These are phyloP conservation scores for Helicoverpa armigera DNA, from an alignment of 1,140 invertebrate species.

Conservation along the genomic window DNA sequence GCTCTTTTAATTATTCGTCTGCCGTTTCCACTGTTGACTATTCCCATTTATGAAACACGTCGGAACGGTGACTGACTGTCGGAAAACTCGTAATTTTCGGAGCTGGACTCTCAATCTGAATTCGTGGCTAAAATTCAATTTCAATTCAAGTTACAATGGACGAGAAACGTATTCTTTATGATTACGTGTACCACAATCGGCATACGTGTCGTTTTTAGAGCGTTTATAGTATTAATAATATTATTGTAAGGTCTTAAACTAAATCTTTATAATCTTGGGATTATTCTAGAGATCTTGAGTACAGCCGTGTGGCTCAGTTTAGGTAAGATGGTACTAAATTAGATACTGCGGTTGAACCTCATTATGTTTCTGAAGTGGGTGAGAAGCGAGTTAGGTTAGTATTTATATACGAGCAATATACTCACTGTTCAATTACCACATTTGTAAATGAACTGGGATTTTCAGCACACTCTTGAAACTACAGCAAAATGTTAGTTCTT, in stretches of 20 bases:
- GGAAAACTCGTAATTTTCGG: slow-evolving; percentile 31
- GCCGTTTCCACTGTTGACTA: slow-evolving; percentile 36
- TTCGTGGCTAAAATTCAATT: slow-evolving; percentile 22
- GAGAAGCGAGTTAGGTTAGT: no score
- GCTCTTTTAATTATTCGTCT: slow-evolving; percentile 44
- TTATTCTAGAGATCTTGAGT: not conserved
- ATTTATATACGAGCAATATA: no score
- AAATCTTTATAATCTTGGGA: not conserved
- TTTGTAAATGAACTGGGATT: no score
- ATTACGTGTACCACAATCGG: not conserved
- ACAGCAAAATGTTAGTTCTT: no score
- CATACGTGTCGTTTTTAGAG: not conserved
- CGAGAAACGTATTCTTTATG: not conserved
- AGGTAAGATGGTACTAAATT: not conserved
- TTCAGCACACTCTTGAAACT: no score
- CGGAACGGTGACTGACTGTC: slow-evolving; percentile 7
- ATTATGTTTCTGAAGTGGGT: no score
- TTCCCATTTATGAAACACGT: slow-evolving; percentile 40
- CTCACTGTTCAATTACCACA: no score
- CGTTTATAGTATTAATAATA: not conserved
- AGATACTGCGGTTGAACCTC: not conserved
- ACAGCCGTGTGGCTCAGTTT: not conserved
- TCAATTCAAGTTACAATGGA: slow-evolving; percentile 28
- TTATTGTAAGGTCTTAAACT: not conserved
- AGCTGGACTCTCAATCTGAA: slow-evolving; percentile 14